Evolutionary conservation across 2,888 invertebrate species (phyloP).

Genomic region (Camponotus fellah): DNA sequence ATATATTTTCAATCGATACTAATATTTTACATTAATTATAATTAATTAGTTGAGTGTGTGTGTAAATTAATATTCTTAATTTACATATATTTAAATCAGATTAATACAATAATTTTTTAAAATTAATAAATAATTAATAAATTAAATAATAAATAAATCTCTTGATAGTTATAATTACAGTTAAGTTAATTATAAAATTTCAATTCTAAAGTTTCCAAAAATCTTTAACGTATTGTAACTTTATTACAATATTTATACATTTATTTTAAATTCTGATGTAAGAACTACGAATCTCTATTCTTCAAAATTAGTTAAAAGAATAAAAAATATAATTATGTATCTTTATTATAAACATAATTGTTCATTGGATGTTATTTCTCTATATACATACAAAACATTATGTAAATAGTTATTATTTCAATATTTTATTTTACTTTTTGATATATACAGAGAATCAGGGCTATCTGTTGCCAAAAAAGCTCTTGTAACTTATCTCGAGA

Average conservation of each 20-base stretch:
- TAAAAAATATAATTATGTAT: background rate
- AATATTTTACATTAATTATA: background rate
- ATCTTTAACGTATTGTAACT: conserved; percentile 19
- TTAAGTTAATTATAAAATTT: conserved; percentile 31
- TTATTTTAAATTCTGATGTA: background rate
- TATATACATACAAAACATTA: background rate
- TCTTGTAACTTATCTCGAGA: too few relatives aligned
- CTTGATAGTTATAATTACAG: background rate
- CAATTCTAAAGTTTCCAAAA: background rate
- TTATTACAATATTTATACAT: background rate
- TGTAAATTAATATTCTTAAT: background rate
- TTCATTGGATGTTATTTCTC: background rate
- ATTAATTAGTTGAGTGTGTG: background rate
- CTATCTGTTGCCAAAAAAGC: too few relatives aligned
- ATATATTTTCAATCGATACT: background rate
- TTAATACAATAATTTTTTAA: background rate
- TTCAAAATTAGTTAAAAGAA: background rate
- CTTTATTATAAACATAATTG: background rate
- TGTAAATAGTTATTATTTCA: background rate
- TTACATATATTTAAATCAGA: background rate
- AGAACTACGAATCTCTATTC: background rate
- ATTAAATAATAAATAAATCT: too few relatives aligned
- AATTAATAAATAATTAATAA: too few relatives aligned
- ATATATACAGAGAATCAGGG: too few relatives aligned
- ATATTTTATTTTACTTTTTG: background rate